Conservation (phyloP, 2,113 vertebrate genomes). For the Numenius arquata region DNA sequence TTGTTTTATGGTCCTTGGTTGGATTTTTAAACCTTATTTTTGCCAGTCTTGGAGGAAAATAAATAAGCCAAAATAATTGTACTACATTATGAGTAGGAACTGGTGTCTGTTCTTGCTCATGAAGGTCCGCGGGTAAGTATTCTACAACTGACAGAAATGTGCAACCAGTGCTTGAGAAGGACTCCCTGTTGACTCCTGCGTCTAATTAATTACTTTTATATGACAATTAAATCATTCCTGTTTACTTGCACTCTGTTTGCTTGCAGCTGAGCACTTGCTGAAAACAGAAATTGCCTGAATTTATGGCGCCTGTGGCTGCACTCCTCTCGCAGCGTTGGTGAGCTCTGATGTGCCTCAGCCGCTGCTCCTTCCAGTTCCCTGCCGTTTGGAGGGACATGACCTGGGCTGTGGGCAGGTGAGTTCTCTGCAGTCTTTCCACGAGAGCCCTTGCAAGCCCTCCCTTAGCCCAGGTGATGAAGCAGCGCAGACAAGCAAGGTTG, state of each 20-base stretch:
- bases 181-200: not conserved
- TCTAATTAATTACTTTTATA: constrained; percentile 27
- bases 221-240: constrained; percentile 28
- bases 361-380: not conserved
- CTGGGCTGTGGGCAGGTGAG: not conserved
- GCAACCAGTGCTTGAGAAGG: constrained; percentile 4
- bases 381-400: not conserved
- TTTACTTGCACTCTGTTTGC: not conserved
- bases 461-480: not conserved
- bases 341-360: not conserved
- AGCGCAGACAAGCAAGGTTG: rapidly evolving
- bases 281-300: not conserved
- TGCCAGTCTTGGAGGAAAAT: not conserved
- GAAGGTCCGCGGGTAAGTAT: not conserved
- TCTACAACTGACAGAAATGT: not conserved
- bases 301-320: not conserved
- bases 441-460: not conserved
- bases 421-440: not conserved
- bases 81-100: not conserved
- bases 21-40: not conserved
- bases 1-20: not conserved
- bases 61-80: not conserved
- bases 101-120: not conserved
- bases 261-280: constrained; percentile 19
- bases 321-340: not conserved